Percentiles rank a stretch among this genome's conserved stretches.
Evolutionary conservation across 2,797 vertebrate species (phyloP).

Genomic region (Tamandua tetradactyla): DNA sequence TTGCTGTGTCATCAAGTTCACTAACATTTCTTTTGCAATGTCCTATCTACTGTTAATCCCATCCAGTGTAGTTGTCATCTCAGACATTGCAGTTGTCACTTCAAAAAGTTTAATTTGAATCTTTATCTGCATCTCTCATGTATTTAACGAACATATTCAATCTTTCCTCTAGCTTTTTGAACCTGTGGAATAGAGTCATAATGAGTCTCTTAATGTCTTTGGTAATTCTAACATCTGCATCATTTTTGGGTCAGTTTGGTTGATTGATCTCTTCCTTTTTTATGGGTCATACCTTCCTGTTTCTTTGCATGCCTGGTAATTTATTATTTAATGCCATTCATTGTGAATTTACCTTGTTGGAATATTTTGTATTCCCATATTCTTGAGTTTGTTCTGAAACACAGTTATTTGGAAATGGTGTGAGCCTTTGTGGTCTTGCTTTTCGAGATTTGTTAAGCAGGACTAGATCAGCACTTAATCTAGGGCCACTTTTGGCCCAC

Average conservation of each 20-base stretch:
- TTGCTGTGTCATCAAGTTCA: no score
- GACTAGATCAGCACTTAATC: neutral
- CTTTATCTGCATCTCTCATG: neutral
- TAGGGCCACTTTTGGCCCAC: neutral
- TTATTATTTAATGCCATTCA: slow-evolving; percentile 26
- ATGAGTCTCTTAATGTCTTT: no score
- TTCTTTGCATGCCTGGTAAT: neutral
- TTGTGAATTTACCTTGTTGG: slow-evolving; percentile 4
- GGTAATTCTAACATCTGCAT: no score
- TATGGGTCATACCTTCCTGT: neutral
- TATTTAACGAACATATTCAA: neutral
- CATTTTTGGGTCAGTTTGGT: neutral
- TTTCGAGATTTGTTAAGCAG: no score
- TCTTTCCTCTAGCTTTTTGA: slow-evolving; percentile 3
- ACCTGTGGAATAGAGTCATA: neutral
- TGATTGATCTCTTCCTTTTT: neutral
- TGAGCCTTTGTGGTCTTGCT: neutral
- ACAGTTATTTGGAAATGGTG: neutral
- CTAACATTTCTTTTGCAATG: no score
- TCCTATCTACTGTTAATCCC: neutral
- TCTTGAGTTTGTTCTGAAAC: slow-evolving; percentile 2
- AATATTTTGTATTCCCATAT: neutral
- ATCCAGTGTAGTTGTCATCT: neutral
- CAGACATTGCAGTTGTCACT: neutral
- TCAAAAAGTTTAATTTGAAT: neutral